Base-by-base conservation (phyloP, 2,888 invertebrate genomes). In the Bedellia somnulentella region DNA sequence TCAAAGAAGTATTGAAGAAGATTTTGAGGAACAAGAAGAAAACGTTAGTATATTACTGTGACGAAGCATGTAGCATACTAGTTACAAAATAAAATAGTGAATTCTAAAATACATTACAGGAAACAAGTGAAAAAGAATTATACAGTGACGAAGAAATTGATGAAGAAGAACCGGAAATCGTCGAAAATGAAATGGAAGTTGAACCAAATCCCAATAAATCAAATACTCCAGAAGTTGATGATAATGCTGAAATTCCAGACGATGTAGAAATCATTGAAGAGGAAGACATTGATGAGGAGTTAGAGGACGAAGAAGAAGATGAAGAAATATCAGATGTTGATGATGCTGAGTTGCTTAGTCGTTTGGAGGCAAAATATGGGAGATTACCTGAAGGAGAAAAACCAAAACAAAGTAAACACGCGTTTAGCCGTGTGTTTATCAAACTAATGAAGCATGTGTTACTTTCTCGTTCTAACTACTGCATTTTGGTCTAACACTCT, bases 301-400 rank as follows among this genome's bases (percentile, higher is more conserved):
- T 71, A 10, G 70, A 75, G 15, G 68, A 63, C 10, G 79, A 77
- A 24, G 58, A 61, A 34, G 76, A 76, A 2, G 76, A 78, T 35
- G 76, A 78, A 35, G 76, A 78, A 32, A 71, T 79, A 40, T 81
- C 81, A 1, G 84, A 85, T 41, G 81, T 84, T 1, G 86, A 86
- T 47, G 87, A 87, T 48, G 78, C 78, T 4, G 86, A 87, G 37
- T 61, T 87, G 27, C 68, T 87, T 43, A 83, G 70, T 45, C 79
- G 86, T 38, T 60, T 87, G 33, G 87, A 87, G 50, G 83, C 81
- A 15, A 86, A 86, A 73, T 87, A 87, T 52, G 87, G 87, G 29
- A 81, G 84, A 39, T 56, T 87, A 31, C 81, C 81, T 8, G 79
- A 80, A 37, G 55, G 78, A 2, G 61, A 73, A 41, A 40, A 77